Conservation (phyloP, 2,113 vertebrate species). For the Rattus norvegicus region DNA sequence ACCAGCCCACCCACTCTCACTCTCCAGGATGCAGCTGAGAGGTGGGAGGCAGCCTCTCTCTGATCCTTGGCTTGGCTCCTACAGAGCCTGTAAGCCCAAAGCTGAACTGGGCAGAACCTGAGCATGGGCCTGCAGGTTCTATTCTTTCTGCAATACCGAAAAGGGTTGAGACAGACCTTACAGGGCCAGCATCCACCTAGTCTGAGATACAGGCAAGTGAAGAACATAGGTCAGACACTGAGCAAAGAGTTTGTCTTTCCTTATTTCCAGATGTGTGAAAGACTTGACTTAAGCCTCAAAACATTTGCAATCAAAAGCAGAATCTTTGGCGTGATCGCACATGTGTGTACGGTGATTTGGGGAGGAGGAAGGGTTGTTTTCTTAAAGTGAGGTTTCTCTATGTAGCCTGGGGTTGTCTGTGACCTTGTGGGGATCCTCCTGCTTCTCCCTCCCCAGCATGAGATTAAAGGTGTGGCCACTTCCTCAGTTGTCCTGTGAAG, state of each 20-base stretch:
- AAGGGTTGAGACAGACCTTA: not conserved
- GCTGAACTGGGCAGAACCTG: accelerated
- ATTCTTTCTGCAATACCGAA: not conserved
- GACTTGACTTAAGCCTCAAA: not conserved
- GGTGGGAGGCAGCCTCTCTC: not conserved
- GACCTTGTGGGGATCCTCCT: not conserved
- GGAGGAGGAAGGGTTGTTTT: not conserved
- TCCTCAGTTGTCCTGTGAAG: not conserved
- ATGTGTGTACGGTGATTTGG: not conserved
- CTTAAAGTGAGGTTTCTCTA: not conserved
- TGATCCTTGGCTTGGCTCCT: accelerated
- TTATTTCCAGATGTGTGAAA: not conserved
- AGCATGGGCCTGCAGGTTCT: not conserved
- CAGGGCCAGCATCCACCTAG: accelerated
- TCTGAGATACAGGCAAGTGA: too few species aligned
- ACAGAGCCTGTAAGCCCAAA: not conserved
- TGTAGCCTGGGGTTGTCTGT: not conserved
- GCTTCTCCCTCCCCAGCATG: not conserved
- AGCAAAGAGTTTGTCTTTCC: not conserved
- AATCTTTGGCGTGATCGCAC: not conserved
- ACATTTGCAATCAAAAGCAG: not conserved
- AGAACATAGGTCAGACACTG: not conserved
- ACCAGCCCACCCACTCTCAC: not conserved
- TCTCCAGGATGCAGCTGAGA: not conserved
- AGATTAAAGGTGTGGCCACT: not conserved